phyloP scores from a whole-genome alignment of 2,797 vertebrate genomes.

The Caiman crocodilus region DNA sequence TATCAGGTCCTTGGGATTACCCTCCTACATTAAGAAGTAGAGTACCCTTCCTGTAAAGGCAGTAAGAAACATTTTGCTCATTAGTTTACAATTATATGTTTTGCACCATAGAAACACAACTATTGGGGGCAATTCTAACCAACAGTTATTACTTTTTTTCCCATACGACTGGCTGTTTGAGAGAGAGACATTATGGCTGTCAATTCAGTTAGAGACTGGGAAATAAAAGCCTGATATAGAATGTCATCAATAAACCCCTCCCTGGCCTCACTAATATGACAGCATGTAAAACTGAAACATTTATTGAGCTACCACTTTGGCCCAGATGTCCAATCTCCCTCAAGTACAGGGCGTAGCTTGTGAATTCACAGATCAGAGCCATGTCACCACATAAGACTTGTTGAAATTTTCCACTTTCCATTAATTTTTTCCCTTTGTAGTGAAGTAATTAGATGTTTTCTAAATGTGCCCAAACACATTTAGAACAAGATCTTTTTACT shows the following conservation, averaged over 20 bases:
- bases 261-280: not conserved
- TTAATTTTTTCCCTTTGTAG: not conserved
- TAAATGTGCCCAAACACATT: not conserved
- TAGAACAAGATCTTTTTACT: too few species aligned
- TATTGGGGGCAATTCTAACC: not conserved
- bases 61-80: not conserved
- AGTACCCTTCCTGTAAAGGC: not conserved
- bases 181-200: too few species aligned
- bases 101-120: not conserved
- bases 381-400: not conserved
- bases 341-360: not conserved
- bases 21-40: not conserved
- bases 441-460: constrained; percentile 7
- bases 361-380: not conserved
- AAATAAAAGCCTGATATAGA: too few species aligned
- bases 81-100: fast-evolving
- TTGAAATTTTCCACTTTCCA: not conserved
- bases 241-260: not conserved
- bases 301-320: not conserved
- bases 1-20: too few species aligned
- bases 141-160: not conserved
- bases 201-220: too few species aligned
- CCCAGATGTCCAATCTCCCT: not conserved
- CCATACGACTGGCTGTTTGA: too few species aligned
- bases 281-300: not conserved